Base-by-base conservation (phyloP, 2,797 vertebrate genomes). In the Poeciliopsis infans region DNA sequence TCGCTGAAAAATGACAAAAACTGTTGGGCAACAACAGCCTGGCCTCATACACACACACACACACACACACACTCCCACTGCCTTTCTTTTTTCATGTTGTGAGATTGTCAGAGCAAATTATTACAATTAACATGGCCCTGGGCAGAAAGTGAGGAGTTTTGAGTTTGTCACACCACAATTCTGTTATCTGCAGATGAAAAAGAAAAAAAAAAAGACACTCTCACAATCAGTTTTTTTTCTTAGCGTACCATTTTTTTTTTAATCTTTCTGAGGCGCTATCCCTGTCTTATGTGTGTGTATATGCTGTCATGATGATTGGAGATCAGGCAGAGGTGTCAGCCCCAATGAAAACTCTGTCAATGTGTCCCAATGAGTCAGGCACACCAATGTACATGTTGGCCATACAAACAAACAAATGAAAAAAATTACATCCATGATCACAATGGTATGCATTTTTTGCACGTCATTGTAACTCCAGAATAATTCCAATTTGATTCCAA, bases 111-210 rank as follows among this genome's bases (percentile, higher is more conserved):
- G 81, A 83, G 90, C 93, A 95, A 96, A 96, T 94, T 92, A 88
- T 94, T 93, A 87, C 92, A 94, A 95, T 94, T 96, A 93, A 93
- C 93, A 93, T 92, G 90, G 93, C 95, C 94, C 87, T 89, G 92
- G 95, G 95, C 93, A 83, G 88, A 93, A 86, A 94, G 92, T 84
- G 82, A 93, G 84, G 82, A 87, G 86, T 93, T 94, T 93, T 92
- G 91, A 94, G 94, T 96, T 95, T 96, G 95, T 95, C 96, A 95
- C 92, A 92, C 92, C 88, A 93, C 90, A 95, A 95, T 95, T 93
- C 94, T 95, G 94, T 96, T 96, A 96, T 96, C 94, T 90, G 41
- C 75, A 93, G 92, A 93, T 94, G 89, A 93, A 94, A 93, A 93
- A 79, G 68, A 68, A 80, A 79, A 81, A 33, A 85, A 61, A 51